These are phyloP conservation scores for Argentina silus DNA, from an alignment of 2,797 vertebrate species.

Conservation along the genomic window DNA sequence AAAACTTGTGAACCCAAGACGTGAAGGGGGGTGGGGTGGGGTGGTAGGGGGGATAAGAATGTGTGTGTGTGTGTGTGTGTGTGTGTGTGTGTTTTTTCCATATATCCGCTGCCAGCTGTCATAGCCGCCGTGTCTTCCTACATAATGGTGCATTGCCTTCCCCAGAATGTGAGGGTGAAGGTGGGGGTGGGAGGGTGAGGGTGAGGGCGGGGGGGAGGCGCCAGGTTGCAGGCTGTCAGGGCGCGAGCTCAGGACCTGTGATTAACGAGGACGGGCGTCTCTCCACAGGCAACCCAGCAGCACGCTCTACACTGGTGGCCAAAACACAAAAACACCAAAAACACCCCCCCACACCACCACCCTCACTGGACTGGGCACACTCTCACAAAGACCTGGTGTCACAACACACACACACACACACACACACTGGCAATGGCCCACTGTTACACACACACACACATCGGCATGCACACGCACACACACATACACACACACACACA, in stretches of 20 bases:
- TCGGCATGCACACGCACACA: background rate
- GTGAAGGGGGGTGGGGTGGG: constrained; percentile 40
- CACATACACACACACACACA: background rate
- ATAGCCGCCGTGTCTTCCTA: constrained; percentile 48
- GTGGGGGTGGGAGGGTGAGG: constrained; percentile 13
- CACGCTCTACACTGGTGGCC: constrained; percentile 56
- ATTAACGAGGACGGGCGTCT: constrained; percentile 74
- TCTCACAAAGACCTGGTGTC: constrained; percentile 23
- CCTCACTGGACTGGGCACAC: constrained; percentile 23
- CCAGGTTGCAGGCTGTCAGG: constrained; percentile 73
- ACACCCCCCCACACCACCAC: constrained; percentile 26
- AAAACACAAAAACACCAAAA: constrained; percentile 34
- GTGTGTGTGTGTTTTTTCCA: constrained; percentile 35
- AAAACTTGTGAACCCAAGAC: constrained; percentile 69
- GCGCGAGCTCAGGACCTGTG: constrained; percentile 56
- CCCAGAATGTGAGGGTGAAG: constrained; percentile 35
- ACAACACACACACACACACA: constrained; percentile 17
- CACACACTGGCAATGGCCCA: background rate
- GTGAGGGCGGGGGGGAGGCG: constrained; percentile 52
- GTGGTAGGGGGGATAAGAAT: constrained; percentile 33
- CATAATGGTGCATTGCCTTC: constrained; percentile 53
- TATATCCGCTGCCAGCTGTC: constrained; percentile 72
- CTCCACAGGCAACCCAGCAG: constrained; percentile 58
- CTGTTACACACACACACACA: background rate
- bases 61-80: constrained; percentile 31